Evolutionary conservation across 1,140 invertebrate species (phyloP).

Genomic region (Monomorium pharaonis): DNA sequence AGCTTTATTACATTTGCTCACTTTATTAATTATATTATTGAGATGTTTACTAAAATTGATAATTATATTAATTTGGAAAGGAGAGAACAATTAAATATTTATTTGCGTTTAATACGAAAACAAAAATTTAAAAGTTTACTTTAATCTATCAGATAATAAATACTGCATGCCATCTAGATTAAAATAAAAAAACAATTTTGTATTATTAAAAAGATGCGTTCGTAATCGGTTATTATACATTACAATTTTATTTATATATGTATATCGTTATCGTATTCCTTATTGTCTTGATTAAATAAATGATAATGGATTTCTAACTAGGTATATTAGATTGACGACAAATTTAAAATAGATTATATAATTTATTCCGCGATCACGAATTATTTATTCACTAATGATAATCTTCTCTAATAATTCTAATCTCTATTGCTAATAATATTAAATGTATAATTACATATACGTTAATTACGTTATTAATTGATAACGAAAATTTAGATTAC

Average conservation of each 20-base stretch:
- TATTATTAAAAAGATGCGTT: background rate
- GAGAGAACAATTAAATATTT: background rate
- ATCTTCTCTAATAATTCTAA: background rate
- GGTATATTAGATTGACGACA: background rate
- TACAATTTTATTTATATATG: background rate
- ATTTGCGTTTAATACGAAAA: background rate
- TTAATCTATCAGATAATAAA: background rate
- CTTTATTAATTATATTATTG: background rate
- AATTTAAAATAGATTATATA: background rate
- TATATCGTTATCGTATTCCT: background rate
- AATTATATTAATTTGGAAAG: too few relatives aligned
- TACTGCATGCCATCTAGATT: background rate
- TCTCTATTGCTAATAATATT: background rate
- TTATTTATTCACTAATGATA: background rate
- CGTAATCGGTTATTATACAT: background rate
- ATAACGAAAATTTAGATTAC: background rate
- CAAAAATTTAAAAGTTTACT: background rate
- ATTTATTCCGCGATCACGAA: background rate
- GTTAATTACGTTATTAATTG: background rate
- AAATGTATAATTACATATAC: background rate
- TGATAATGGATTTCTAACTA: background rate
- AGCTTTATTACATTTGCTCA: background rate
- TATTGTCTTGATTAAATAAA: background rate
- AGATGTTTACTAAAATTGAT: too few relatives aligned
- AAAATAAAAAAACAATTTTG: slow-evolving; percentile 6